Conservation (phyloP, 2,113 vertebrate genomes). For the Poeciliopsis occidentalis region DNA sequence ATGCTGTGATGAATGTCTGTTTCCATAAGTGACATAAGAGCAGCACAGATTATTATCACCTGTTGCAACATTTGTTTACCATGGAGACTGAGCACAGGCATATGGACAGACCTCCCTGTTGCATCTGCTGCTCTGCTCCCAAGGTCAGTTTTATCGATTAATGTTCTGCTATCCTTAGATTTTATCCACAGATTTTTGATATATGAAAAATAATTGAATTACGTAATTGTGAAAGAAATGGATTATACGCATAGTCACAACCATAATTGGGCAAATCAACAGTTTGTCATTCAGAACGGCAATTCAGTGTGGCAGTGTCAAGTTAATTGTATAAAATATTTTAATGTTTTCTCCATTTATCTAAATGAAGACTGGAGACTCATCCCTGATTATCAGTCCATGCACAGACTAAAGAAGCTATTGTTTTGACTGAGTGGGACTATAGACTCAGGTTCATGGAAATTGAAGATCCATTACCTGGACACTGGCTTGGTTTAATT, state of each 20-base stretch:
- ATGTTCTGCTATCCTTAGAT: no score
- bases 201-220: no score
- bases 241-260: neutral
- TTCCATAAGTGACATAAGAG: no score
- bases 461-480: conserved; percentile 61
- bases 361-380: conserved; percentile 16
- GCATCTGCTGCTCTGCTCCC: no score
- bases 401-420: conserved; percentile 16
- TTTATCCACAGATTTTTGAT: no score
- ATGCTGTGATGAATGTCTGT: no score
- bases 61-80: no score
- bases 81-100: no score
- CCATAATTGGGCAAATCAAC: neutral
- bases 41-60: no score
- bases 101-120: no score
- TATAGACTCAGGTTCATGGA: conserved; percentile 23
- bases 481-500: conserved; percentile 55
- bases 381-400: conserved; percentile 15
- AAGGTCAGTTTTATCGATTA: no score
- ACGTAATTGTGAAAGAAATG: no score
- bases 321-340: conserved; percentile 1
- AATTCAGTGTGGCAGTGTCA: conserved; percentile 3
- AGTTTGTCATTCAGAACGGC: neutral
- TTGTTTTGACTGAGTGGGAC: conserved; percentile 39
- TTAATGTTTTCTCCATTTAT: conserved; percentile 8